Evolutionary conservation across 2,797 vertebrate species (phyloP).

Genomic region (Ctenopoma multispine): DNA sequence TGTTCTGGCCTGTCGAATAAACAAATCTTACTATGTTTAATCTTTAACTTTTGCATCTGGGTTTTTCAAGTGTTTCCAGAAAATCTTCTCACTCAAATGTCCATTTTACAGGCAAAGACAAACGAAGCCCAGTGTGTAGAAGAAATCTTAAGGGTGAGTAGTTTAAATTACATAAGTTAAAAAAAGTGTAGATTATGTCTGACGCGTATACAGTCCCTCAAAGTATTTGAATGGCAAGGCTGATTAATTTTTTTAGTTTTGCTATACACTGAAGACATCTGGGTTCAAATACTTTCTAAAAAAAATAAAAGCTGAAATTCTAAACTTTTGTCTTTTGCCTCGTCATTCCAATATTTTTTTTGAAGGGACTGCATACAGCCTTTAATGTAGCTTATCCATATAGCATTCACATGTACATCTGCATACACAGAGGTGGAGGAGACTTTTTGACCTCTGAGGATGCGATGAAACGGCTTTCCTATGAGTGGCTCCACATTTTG

Average conservation of each 20-base stretch:
- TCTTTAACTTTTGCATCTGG: background rate
- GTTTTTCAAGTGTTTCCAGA: constrained; percentile 1
- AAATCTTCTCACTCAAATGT: background rate
- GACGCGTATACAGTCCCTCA: too few relatives aligned
- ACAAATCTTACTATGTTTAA: background rate
- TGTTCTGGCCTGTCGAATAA: too few relatives aligned
- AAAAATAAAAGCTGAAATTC: background rate
- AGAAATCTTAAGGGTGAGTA: constrained; percentile 92
- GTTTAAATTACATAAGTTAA: background rate
- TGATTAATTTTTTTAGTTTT: too few relatives aligned
- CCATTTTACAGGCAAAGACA: constrained; percentile 80
- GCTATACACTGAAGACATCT: too few relatives aligned
- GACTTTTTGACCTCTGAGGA: background rate
- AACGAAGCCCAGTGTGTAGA: constrained; percentile 91
- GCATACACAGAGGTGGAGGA: background rate
- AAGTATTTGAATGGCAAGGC: too few relatives aligned
- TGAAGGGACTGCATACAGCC: too few relatives aligned
- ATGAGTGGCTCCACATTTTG: background rate
- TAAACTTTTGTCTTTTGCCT: too few relatives aligned
- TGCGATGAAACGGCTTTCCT: background rate
- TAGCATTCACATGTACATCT: background rate
- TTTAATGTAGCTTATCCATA: background rate
- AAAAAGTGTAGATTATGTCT: too few relatives aligned
- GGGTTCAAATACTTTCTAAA: too few relatives aligned
- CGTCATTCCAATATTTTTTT: too few relatives aligned